Percentiles rank a stretch among this genome's conserved stretches.
Conservation (phyloP, 2,888 invertebrate genomes). For the Leptopilina syphax region DNA sequence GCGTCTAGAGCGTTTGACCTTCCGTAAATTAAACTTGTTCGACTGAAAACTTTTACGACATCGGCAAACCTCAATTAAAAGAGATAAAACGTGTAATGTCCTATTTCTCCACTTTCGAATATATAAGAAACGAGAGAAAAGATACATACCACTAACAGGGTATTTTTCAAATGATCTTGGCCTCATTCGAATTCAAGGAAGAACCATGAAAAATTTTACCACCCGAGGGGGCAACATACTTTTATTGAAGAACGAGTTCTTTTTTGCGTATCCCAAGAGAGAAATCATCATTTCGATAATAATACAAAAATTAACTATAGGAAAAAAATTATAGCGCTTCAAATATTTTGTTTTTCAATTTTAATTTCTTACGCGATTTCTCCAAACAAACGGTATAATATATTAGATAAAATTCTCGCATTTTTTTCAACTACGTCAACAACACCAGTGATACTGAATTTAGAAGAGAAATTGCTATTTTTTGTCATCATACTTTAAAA, state of each 20-base stretch:
- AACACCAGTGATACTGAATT: too few species aligned
- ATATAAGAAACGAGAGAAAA: background rate
- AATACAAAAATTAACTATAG: too few species aligned
- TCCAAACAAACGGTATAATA: too few species aligned
- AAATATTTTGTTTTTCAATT: too few species aligned
- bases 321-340: too few species aligned
- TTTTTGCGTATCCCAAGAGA: background rate
- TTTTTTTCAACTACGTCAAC: too few species aligned
- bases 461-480: too few species aligned
- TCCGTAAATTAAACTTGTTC: conserved; percentile 5
- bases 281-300: background rate
- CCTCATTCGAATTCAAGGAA: conserved; percentile 1
- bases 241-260: background rate
- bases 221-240: background rate
- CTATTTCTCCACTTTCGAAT: conserved; percentile 22
- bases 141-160: background rate
- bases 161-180: conserved; percentile 23
- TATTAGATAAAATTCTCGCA: too few species aligned
- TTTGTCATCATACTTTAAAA: too few species aligned
- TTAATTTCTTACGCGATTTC: too few species aligned
- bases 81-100: conserved; percentile 12
- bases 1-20: conserved; percentile 5
- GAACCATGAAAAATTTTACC: conserved; percentile 7
- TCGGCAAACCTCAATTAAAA: conserved; percentile 11
- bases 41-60: conserved; percentile 34